Evolutionary conservation across 2,888 invertebrate genomes (phyloP), one percentile per base, ranked within the genome.

Genomic region (Hololepta plana): DNA sequence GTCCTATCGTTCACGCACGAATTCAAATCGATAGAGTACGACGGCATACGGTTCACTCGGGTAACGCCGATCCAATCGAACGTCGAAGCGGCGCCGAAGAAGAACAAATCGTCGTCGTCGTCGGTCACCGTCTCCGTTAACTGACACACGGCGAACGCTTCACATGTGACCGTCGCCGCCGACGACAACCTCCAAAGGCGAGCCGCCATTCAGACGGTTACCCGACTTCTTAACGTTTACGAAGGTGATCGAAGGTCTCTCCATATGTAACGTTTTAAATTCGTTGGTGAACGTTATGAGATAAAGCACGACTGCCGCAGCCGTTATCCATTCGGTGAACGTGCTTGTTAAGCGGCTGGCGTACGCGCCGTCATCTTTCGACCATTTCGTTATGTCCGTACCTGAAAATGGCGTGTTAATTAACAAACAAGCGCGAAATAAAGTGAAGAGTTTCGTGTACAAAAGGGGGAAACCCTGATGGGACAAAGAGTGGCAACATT

Each of bases 291-390:
- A 68, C 3, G 65, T 61, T 3, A 64, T 40, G 28, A 70, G 55
- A 44, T 58, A 69, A 15, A 57, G 27, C 38, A 62, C 59, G 35
- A 64, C 59, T 1, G 55, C 41, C 8, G 57, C 41, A 1, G 65
- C 64, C 40, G 64, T 56, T 2, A 60, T 42, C 71, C 71, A 72
- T 42, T 72, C 70, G 4, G 59, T 54, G 7, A 55, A 47, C 2
- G 65, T 62, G 34, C 65, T 65, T 8, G 56, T 46, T 3, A 68
- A 51, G 41, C 68, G 67, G 20, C 58, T 48, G 7, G 46, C 47
- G 55, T 62, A 71, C 2, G 66, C 69, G 2, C 60, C 60, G 42
- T 65, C 57, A 4, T 48, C 45, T 12, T 54, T 54, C 30, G 50
- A 47, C 66, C 66, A 67, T 35, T 39, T 40, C 10, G 39, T 35